Evolutionary conservation across 1,140 invertebrate genomes (phyloP).

Genomic region (Anoplophora glabripennis): DNA sequence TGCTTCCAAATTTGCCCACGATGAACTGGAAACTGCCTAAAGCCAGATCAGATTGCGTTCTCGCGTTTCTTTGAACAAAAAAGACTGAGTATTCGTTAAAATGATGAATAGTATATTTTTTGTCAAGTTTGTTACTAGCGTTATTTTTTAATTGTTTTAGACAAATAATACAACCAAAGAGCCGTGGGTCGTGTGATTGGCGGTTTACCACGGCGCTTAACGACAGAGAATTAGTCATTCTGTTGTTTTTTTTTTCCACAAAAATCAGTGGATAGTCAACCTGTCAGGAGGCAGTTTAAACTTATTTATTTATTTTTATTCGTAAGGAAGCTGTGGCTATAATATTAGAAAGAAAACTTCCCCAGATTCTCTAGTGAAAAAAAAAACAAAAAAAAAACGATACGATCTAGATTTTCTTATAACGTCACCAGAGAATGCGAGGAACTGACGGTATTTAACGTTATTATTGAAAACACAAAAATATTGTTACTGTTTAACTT

Average conservation of each 20-base stretch:
- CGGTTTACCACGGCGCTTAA: background rate
- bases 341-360: constrained; percentile 8
- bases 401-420: background rate
- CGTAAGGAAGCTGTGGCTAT: constrained; percentile 2
- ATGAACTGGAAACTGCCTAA: constrained; percentile 8
- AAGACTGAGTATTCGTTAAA: constrained; percentile 19
- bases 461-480: constrained; percentile 4
- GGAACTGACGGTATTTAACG: constrained; percentile 4
- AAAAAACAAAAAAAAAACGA: too few species aligned
- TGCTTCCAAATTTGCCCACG: constrained; percentile 17
- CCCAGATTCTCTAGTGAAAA: background rate
- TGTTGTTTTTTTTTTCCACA: constrained; percentile 10
- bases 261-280: constrained; percentile 25
- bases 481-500: constrained; percentile 14
- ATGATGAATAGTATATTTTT: constrained; percentile 9
- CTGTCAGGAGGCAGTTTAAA: constrained; percentile 25
- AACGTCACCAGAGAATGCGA: too few species aligned
- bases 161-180: constrained; percentile 26
- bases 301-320: constrained; percentile 29
- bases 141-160: constrained; percentile 19
- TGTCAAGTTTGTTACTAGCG: constrained; percentile 14
- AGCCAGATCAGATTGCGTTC: constrained; percentile 2
- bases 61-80: background rate
- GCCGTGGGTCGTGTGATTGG: background rate
- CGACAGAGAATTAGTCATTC: constrained; percentile 30